Evolutionary conservation across 2,888 invertebrate genomes (phyloP).

Genomic region (Tyria jacobaeae): DNA sequence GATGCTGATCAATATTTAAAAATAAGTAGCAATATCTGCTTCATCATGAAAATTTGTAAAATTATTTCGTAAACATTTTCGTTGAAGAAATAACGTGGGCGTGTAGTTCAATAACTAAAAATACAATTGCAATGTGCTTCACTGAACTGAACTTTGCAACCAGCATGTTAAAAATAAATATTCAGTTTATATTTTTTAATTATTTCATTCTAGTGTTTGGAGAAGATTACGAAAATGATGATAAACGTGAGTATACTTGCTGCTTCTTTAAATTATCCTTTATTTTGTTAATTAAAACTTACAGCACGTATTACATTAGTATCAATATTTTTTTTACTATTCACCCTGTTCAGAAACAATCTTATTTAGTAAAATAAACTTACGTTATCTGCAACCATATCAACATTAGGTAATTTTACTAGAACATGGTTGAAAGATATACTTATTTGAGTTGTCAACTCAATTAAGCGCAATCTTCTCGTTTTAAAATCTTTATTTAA

Average conservation of each 20-base stretch:
- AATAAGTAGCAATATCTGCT: background rate
- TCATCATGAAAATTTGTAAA: background rate
- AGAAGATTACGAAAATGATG: conserved; percentile 69
- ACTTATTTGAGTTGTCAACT: too few species aligned
- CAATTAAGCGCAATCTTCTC: too few species aligned
- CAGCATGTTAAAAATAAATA: conserved; percentile 54
- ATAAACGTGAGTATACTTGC: conserved; percentile 61
- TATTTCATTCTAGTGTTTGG: conserved; percentile 52
- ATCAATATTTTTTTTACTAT: background rate
- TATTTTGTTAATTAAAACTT: background rate
- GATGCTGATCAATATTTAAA: conserved; percentile 1
- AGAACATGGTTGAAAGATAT: too few species aligned
- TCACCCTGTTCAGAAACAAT: too few species aligned
- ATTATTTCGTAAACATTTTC: background rate
- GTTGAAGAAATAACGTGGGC: conserved; percentile 6
- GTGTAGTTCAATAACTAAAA: conserved; percentile 19
- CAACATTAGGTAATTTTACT: too few species aligned
- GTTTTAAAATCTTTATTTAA: too few species aligned
- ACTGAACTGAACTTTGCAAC: conserved; percentile 27
- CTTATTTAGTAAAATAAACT: too few species aligned
- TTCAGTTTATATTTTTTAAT: conserved; percentile 53
- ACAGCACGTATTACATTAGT: background rate
- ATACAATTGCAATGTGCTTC: conserved; percentile 22
- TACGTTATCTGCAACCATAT: too few species aligned
- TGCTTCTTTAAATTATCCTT: background rate